Percentiles rank a stretch among this genome's conserved stretches.
phyloP scores from a whole-genome alignment of 2,888 invertebrate genomes.

The Drosophila acutilabella region DNA sequence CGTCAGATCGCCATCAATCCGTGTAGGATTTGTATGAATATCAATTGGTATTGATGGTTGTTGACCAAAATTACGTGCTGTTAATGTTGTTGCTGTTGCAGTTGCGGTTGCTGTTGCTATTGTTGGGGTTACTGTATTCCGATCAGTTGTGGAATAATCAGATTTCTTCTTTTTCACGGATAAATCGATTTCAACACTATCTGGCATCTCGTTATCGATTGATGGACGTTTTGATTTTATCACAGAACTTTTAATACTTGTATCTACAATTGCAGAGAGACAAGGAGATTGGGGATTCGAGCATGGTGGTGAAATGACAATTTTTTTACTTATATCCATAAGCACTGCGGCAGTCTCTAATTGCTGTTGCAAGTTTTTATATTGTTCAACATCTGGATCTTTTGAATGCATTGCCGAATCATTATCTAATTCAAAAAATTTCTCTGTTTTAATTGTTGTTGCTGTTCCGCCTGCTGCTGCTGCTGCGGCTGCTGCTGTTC shows the following conservation, averaged over 20 bases:
- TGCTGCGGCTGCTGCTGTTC: conserved; percentile 23
- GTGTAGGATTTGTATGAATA: conserved; percentile 53
- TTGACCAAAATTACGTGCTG: conserved; percentile 53
- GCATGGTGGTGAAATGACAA: conserved; percentile 84
- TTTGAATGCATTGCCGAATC: conserved; percentile 40
- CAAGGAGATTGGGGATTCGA: conserved; percentile 84
- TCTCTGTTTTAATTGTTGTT: conserved; percentile 34
- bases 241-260: conserved; percentile 85
- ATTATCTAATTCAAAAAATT: conserved; percentile 31
- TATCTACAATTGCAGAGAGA: conserved; percentile 75
- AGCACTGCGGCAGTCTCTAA: conserved; percentile 85
- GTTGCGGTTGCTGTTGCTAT: conserved; percentile 1
- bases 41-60: conserved; percentile 60
- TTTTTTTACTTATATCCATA: conserved; percentile 85
- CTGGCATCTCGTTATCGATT: conserved; percentile 72
- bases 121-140: conserved; percentile 46
- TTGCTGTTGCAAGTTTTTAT: conserved; percentile 83
- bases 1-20: conserved; percentile 53
- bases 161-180: conserved; percentile 75
- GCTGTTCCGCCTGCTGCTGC: conserved; percentile 17
- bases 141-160: conserved; percentile 54
- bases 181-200: conserved; percentile 76
- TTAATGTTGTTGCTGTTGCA: not conserved
- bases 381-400: conserved; percentile 63
- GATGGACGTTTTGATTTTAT: conserved; percentile 84